These are phyloP conservation scores for Protosalanx chinensis DNA, from an alignment of 2,797 vertebrate species.

Conservation along the genomic window DNA sequence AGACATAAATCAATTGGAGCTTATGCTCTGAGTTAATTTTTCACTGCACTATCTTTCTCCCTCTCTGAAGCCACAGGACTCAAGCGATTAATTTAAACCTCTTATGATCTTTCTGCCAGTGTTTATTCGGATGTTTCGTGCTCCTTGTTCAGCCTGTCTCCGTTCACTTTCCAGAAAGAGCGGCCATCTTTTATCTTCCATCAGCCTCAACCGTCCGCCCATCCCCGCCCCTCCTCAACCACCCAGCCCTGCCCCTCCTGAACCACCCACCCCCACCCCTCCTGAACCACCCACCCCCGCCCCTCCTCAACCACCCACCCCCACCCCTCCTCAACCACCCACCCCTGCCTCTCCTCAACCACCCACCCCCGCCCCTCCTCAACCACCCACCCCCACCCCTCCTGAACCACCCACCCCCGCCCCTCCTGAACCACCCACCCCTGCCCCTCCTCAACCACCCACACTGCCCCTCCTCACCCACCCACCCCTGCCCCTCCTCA, in stretches of 20 bases:
- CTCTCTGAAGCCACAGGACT: constrained; percentile 16
- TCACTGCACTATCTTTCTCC: constrained; percentile 5
- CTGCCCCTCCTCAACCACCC: neutral
- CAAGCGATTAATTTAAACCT: constrained; percentile 11
- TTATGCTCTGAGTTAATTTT: neutral
- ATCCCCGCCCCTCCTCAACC: neutral
- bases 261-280: neutral
- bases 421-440: neutral
- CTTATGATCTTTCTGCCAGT: neutral
- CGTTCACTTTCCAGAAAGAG: neutral
- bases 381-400: neutral
- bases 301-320: neutral
- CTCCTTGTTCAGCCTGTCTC: neutral
- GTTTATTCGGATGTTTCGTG: neutral
- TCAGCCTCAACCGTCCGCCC: too few species aligned
- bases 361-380: neutral
- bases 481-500: neutral
- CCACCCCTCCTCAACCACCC: neutral
- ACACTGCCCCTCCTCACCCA: neutral
- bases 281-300: neutral
- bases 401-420: neutral
- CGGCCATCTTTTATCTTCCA: too few species aligned
- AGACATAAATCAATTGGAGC: constrained; percentile 6
- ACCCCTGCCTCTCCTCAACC: neutral
- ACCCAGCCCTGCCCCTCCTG: neutral